phyloP scores from a whole-genome alignment of 2,113 vertebrate genomes.

The Heloderma charlesbogerti region DNA sequence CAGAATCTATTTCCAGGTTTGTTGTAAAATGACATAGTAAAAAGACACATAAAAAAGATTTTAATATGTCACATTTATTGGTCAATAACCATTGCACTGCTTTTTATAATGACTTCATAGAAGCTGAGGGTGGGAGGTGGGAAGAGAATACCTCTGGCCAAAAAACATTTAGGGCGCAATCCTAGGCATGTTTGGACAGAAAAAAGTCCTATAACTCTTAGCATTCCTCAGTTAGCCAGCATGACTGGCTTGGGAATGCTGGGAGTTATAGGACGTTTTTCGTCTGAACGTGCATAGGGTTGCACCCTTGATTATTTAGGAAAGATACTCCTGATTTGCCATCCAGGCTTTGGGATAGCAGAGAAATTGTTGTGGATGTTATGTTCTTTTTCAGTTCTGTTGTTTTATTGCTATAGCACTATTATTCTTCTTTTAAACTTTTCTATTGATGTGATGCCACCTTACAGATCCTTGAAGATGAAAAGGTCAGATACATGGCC shows the following conservation, averaged over 20 bases:
- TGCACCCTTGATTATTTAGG: not conserved
- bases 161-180: not conserved
- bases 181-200: not conserved
- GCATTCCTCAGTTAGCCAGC: too few species aligned
- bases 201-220: too few species aligned
- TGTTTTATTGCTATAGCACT: not conserved
- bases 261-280: too few species aligned
- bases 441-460: not conserved
- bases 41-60: constrained; percentile 38
- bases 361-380: not conserved
- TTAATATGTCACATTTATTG: constrained; percentile 51
- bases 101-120: not conserved
- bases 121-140: not conserved
- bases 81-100: constrained; percentile 37
- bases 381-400: not conserved
- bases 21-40: constrained; percentile 27
- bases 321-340: not conserved
- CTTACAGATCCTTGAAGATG: not conserved
- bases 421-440: not conserved
- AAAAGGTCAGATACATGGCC: not conserved
- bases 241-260: too few species aligned
- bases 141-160: not conserved
- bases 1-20: not conserved
- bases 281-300: too few species aligned
- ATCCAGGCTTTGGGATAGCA: not conserved